Evolutionary conservation across 2,888 invertebrate species (phyloP).

Genomic region (Lochmaea capreae): DNA sequence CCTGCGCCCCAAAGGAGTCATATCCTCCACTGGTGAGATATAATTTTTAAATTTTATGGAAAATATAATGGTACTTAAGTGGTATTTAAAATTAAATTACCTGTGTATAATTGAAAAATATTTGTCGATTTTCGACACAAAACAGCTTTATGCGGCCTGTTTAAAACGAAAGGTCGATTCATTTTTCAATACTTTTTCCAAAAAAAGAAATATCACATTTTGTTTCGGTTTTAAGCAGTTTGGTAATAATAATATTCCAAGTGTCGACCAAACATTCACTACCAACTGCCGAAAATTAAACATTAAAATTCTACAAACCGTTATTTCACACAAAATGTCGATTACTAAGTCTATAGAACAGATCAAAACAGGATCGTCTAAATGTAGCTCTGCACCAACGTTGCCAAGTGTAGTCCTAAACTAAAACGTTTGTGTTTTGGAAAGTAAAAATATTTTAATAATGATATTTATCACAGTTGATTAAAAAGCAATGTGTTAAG

Average conservation of each 20-base stretch:
- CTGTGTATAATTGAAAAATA: conserved; percentile 7
- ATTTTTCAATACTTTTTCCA: not conserved
- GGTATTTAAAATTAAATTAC: not conserved
- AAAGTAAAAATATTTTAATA: too few relatives aligned
- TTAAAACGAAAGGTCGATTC: conserved; percentile 3
- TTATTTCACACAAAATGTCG: not conserved
- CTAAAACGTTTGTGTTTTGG: too few relatives aligned
- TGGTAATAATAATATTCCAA: not conserved
- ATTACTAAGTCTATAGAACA: not conserved
- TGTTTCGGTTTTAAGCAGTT: not conserved
- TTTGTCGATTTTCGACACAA: conserved; percentile 8
- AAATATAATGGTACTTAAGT: too few relatives aligned
- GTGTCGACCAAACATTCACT: not conserved
- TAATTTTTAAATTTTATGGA: not conserved
- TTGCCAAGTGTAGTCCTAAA: too few relatives aligned
- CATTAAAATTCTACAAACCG: not conserved
- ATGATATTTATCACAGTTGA: too few relatives aligned
- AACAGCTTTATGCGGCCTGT: conserved; percentile 4
- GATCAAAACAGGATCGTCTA: too few relatives aligned
- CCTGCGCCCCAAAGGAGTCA: too few relatives aligned
- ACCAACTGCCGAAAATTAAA: not conserved
- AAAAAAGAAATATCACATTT: not conserved
- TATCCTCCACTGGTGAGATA: too few relatives aligned
- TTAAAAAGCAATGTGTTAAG: too few relatives aligned
- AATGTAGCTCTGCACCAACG: too few relatives aligned